These are phyloP conservation scores for Ictalurus punctatus DNA, from an alignment of 2,113 vertebrate species.

Conservation along the genomic window DNA sequence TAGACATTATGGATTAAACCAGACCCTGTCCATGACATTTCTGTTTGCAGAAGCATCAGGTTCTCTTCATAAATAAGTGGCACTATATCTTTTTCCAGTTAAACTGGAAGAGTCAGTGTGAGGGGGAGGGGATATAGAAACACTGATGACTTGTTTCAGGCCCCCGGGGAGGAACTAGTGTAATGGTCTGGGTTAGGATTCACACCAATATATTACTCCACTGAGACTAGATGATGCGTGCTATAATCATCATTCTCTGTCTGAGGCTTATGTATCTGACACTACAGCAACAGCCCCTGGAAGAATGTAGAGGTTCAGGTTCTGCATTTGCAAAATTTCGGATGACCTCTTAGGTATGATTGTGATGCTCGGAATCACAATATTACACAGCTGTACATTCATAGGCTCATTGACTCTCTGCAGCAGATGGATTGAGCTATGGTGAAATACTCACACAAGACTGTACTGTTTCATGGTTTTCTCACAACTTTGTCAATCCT, in stretches of 20 bases:
- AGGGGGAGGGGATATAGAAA: neutral
- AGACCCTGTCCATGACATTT: neutral
- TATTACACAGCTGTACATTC: constrained; percentile 8
- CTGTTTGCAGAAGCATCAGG: neutral
- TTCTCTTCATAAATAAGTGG: neutral
- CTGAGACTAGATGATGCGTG: neutral
- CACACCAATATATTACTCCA: neutral
- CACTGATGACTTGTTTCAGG: neutral
- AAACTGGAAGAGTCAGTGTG: neutral
- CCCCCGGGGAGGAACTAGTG: neutral
- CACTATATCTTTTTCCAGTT: neutral
- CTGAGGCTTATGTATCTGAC: neutral
- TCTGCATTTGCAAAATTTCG: neutral
- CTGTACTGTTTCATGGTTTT: neutral
- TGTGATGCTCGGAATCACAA: neutral
- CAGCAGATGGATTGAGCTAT: neutral
- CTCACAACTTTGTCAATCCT: neutral
- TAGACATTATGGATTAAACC: neutral
- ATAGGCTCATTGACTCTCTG: neutral
- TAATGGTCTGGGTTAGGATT: constrained; percentile 6
- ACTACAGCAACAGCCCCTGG: neutral
- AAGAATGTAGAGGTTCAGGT: constrained; percentile 1
- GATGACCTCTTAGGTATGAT: neutral
- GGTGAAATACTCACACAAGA: neutral
- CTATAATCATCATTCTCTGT: neutral